Conservation (phyloP, 2,888 invertebrate species). For the Tortrix viridana region DNA sequence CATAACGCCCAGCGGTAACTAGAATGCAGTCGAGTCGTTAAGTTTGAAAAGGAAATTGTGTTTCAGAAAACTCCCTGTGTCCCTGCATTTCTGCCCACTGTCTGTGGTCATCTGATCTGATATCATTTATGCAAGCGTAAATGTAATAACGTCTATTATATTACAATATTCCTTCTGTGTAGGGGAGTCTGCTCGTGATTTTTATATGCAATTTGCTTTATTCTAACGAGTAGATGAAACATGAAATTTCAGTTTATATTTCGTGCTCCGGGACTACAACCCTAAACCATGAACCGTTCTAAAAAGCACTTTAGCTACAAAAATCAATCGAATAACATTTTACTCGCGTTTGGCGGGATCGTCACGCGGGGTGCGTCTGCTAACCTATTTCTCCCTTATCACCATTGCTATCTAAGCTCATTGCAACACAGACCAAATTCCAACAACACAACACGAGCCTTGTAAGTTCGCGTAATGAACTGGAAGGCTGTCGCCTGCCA, state of each 20-base stretch:
- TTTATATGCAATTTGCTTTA: too few relatives aligned
- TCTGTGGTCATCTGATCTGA: background rate
- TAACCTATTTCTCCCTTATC: constrained; percentile 59
- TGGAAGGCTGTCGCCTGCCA: constrained; percentile 70
- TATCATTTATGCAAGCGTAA: background rate
- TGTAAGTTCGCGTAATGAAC: constrained; percentile 75
- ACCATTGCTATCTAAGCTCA: constrained; percentile 46
- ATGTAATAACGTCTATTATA: background rate
- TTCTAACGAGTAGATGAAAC: too few relatives aligned
- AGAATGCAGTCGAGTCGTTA: constrained; percentile 47
- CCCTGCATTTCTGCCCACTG: too few relatives aligned
- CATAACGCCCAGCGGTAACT: constrained; percentile 4
- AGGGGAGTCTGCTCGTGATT: background rate
- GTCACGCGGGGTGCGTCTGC: constrained; percentile 69
- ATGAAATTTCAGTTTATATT: background rate
- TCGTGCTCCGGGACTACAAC: background rate
- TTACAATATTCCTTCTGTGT: background rate
- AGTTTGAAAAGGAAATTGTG: too few relatives aligned
- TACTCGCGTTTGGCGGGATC: constrained; percentile 58
- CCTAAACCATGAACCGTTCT: constrained; percentile 46
- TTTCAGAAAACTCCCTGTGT: constrained; percentile 48
- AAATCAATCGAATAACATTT: constrained; percentile 67
- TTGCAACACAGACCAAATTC: constrained; percentile 51
- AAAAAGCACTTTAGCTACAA: constrained; percentile 58
- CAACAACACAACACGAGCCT: constrained; percentile 49